Evolutionary conservation across 2,797 vertebrate species (phyloP).

Genomic region (Hipposideros larvatus): DNA sequence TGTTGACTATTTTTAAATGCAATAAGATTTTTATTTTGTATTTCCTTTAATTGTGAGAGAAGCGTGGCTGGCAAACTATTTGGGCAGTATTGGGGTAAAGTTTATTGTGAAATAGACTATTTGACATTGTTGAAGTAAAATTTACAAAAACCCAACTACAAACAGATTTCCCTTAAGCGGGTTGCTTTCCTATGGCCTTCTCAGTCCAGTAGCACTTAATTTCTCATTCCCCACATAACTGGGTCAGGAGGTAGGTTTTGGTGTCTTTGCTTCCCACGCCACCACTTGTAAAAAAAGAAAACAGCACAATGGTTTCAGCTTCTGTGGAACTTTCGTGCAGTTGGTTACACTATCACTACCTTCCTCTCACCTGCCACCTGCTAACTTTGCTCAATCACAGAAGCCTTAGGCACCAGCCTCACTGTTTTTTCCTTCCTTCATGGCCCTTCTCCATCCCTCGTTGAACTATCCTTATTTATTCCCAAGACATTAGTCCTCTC

Average conservation of each 20-base stretch:
- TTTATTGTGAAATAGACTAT: slow-evolving; percentile 5
- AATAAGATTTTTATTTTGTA: neutral
- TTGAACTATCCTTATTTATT: neutral
- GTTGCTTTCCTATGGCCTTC: neutral
- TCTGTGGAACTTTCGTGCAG: neutral
- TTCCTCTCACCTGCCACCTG: rapidly evolving
- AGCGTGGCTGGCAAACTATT: neutral
- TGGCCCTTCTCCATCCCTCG: rapidly evolving
- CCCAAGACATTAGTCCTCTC: neutral
- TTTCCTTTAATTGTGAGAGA: slow-evolving; percentile 44
- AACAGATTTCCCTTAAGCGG: neutral
- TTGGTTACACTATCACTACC: neutral
- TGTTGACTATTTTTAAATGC: slow-evolving; percentile 1
- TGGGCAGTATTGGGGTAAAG: neutral
- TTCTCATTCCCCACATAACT: neutral
- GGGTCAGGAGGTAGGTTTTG: neutral
- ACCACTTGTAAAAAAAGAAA: neutral
- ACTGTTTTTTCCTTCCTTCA: neutral
- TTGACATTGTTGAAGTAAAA: neutral
- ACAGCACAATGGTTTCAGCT: neutral
- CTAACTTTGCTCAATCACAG: neutral
- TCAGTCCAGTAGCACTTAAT: neutral
- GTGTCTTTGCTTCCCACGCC: neutral
- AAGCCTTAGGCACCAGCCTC: neutral
- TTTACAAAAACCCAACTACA: neutral